Percentiles rank a stretch among this genome's conserved stretches.
Conservation (phyloP, 2,888 invertebrate species). For the Eristalis pertinax region DNA sequence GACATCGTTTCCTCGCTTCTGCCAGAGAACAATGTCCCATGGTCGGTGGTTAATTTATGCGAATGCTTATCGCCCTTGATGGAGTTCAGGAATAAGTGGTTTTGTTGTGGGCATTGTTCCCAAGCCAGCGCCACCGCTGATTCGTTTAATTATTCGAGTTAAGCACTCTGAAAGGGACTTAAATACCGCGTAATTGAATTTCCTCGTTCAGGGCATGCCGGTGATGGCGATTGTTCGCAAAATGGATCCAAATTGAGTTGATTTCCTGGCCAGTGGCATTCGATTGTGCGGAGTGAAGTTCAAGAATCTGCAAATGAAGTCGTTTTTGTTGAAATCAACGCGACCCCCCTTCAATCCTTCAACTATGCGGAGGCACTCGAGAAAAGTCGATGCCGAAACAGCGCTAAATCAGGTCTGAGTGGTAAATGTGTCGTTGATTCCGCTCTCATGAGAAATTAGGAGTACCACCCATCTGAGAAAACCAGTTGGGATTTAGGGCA, state of each 20-base stretch:
- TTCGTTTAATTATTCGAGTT: constrained; percentile 21
- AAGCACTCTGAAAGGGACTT: constrained; percentile 8
- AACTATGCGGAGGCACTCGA: too few species aligned
- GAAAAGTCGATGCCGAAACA: too few species aligned
- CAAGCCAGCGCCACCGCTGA: not conserved
- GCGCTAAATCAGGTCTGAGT: too few species aligned
- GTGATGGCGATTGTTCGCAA: not conserved
- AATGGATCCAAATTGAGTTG: not conserved
- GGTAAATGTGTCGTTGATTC: too few species aligned
- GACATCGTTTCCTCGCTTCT: not conserved
- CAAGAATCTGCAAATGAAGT: too few species aligned
- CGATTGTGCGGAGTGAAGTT: too few species aligned
- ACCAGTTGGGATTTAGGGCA: too few species aligned
- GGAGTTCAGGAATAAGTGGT: constrained; percentile 6
- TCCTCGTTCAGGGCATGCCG: not conserved
- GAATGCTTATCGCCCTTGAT: not conserved
- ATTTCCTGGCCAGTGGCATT: too few species aligned
- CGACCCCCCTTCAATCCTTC: too few species aligned
- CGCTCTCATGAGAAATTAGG: too few species aligned
- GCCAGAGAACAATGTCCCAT: constrained; percentile 21
- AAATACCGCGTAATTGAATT: not conserved
- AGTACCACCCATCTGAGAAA: too few species aligned
- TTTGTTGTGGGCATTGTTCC: constrained; percentile 2
- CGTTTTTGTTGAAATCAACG: too few species aligned
- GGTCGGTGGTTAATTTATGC: constrained; percentile 35